Conservation (phyloP, 2,797 vertebrate genomes). For the Pempheris klunzingeri region DNA sequence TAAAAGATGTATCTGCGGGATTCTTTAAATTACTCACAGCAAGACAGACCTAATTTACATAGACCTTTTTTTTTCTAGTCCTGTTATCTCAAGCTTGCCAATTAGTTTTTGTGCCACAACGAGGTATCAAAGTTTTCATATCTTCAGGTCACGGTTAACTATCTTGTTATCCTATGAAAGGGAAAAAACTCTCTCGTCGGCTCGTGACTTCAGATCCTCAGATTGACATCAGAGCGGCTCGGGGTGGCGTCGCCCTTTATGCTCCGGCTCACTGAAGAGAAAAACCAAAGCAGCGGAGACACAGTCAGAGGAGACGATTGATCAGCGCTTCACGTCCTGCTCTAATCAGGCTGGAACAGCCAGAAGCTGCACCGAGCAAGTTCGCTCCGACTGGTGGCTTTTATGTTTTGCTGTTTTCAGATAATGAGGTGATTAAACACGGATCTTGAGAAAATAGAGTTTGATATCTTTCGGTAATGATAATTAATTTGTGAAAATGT, state of each 20-base stretch:
- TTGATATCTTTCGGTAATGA: conserved; percentile 5
- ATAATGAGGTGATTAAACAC: conserved; percentile 28
- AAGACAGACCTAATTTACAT: conserved; percentile 22
- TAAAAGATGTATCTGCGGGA: neutral
- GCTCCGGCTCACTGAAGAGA: conserved; percentile 21
- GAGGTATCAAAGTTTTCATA: conserved; percentile 36
- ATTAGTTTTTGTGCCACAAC: conserved; percentile 45
- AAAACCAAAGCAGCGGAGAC: conserved; percentile 8
- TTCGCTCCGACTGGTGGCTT: conserved; percentile 3
- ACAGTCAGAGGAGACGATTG: conserved; percentile 25
- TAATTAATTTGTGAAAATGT: conserved; percentile 26
- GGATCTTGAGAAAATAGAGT: conserved; percentile 15
- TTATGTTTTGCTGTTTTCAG: neutral
- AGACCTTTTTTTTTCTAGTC: conserved; percentile 15
- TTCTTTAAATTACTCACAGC: conserved; percentile 30
- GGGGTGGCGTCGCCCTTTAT: conserved; percentile 1
- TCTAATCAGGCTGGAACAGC: conserved; percentile 46
- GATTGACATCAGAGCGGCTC: conserved; percentile 36
- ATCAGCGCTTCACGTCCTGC: conserved; percentile 28
- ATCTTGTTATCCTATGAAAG: conserved; percentile 38
- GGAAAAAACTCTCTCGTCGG: conserved; percentile 34
- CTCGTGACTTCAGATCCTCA: conserved; percentile 44
- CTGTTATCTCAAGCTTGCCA: conserved; percentile 38
- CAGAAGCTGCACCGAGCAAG: neutral
- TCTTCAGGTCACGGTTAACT: conserved; percentile 41